A percentile compares a stretch with the other conserved stretches of the same genome.
Conservation (phyloP, 2,797 vertebrate genomes). For the Sorex maritimensis region DNA sequence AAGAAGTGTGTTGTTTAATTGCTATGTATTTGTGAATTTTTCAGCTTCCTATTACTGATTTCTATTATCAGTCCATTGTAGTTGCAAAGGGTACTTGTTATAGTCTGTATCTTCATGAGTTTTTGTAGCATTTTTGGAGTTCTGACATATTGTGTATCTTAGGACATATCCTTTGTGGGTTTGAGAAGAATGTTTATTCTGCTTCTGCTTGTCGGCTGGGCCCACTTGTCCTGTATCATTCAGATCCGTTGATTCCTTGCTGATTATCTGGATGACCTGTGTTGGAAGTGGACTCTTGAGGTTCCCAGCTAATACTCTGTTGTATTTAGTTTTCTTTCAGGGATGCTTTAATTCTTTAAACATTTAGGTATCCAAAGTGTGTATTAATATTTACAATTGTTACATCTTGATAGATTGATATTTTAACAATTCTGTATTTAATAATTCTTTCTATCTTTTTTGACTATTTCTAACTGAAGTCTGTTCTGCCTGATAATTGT, state of each 20-base stretch:
- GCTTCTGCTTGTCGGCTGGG: not conserved
- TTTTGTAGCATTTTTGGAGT: not conserved
- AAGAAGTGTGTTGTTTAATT: not conserved
- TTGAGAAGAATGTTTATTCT: constrained; percentile 20
- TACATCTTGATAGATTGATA: not conserved
- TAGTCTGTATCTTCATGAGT: not conserved
- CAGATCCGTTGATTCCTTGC: not conserved
- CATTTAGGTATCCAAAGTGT: not conserved
- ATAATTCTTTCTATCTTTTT: constrained; percentile 5
- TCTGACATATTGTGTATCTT: not conserved
- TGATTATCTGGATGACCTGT: not conserved
- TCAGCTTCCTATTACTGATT: not conserved
- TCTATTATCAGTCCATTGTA: not conserved
- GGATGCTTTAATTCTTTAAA: not conserved
- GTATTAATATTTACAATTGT: not conserved
- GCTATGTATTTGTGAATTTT: not conserved
- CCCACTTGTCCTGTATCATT: not conserved
- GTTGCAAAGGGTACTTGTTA: not conserved
- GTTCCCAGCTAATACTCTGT: not conserved
- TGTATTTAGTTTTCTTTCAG: not conserved
- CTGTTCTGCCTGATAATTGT: not conserved
- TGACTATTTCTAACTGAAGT: constrained; percentile 10
- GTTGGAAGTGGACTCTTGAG: not conserved
- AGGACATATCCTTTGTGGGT: not conserved
- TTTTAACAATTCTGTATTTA: not conserved